These are phyloP conservation scores for Steatocranus sp. DNA, from an alignment of 2,797 vertebrate genomes.

Conservation along the genomic window DNA sequence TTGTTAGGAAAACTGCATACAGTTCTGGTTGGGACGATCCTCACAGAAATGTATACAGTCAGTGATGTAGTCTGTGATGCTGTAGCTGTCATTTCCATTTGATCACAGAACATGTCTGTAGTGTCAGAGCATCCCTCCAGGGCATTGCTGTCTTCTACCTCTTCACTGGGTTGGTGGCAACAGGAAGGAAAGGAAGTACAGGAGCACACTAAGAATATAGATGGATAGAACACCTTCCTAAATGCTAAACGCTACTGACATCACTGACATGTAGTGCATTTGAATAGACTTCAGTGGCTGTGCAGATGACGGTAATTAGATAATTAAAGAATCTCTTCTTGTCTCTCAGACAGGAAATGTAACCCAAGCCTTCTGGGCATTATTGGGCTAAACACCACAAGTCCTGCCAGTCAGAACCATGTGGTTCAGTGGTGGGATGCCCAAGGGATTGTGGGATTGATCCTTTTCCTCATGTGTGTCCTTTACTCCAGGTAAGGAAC, in stretches of 20 bases:
- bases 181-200: neutral
- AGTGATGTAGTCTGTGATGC: neutral
- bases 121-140: neutral
- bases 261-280: neutral
- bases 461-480: conserved; percentile 94
- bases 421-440: conserved; percentile 98
- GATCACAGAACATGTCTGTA: neutral
- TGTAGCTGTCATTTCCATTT: neutral
- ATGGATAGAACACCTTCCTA: neutral
- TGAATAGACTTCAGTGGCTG: neutral
- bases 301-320: neutral
- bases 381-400: conserved; percentile 91
- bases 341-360: conserved; percentile 84
- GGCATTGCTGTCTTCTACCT: neutral
- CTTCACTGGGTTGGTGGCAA: neutral
- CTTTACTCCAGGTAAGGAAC: conserved; percentile 91
- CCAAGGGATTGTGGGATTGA: conserved; percentile 92
- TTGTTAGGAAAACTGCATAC: neutral
- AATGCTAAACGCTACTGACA: neutral
- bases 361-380: conserved; percentile 95
- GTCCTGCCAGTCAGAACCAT: conserved; percentile 71
- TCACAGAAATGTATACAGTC: neutral
- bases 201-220: neutral
- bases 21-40: neutral
- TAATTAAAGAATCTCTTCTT: neutral